Conservation (phyloP, 2,113 vertebrate genomes). For the Stigmatopora nigra region DNA sequence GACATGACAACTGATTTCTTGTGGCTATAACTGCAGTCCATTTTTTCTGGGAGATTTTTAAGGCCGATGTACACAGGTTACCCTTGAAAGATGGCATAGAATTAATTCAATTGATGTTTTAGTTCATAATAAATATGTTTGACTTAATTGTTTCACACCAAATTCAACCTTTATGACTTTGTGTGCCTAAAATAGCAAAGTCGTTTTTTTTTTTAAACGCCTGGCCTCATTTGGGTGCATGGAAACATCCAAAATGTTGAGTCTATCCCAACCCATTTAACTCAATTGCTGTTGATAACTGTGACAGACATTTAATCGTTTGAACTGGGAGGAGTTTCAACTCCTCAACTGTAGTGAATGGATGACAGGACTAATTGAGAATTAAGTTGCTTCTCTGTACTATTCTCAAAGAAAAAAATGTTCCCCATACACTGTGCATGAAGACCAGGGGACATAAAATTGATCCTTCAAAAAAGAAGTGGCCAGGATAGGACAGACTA, state of each 20-base stretch:
- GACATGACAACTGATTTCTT: neutral
- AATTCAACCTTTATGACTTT: no score
- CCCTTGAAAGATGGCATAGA: neutral
- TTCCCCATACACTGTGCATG: neutral
- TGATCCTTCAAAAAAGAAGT: constrained; percentile 3
- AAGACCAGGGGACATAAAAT: neutral
- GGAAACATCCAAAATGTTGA: neutral
- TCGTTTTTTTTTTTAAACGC: neutral
- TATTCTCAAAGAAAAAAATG: constrained; percentile 7
- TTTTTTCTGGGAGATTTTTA: neutral
- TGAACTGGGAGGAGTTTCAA: no score
- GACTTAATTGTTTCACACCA: neutral
- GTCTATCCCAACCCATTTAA: no score
- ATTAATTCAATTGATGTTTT: neutral
- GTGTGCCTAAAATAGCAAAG: neutral
- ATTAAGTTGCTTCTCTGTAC: neutral
- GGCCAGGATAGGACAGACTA: neutral
- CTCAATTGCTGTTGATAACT: no score
- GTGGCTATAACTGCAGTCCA: neutral
- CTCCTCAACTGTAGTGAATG: no score
- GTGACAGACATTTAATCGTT: no score
- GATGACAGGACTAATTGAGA: neutral
- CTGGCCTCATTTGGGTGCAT: neutral
- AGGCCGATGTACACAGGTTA: neutral
- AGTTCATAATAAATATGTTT: neutral